Evolutionary conservation across 2,113 vertebrate species (phyloP).

Genomic region (Brachyistius frenatus): DNA sequence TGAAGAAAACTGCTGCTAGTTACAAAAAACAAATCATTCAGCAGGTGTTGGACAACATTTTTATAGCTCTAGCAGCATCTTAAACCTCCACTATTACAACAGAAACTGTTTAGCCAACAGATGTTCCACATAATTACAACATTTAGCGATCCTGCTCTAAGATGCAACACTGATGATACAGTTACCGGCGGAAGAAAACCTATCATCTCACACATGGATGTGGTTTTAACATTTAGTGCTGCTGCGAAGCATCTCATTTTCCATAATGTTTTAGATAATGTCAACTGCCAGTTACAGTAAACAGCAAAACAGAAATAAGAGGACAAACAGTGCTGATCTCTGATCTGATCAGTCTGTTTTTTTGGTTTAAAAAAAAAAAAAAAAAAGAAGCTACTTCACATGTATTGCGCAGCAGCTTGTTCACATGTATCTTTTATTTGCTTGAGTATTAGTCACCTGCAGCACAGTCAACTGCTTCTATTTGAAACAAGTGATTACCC

Average conservation of each 20-base stretch:
- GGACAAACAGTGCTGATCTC: background rate
- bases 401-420: background rate
- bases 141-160: conserved; percentile 66
- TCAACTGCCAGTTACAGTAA: background rate
- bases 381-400: background rate
- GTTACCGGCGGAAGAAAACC: conserved; percentile 34
- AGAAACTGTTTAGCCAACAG: conserved; percentile 62
- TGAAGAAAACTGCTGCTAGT: conserved; percentile 10
- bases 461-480: background rate
- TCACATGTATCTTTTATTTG: background rate
- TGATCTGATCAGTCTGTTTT: background rate
- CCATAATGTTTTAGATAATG: conserved; percentile 2
- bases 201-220: conserved; percentile 24
- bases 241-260: conserved; percentile 10
- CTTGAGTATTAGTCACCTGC: background rate
- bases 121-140: conserved; percentile 70
- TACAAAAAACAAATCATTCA: conserved; percentile 28
- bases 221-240: conserved; percentile 10
- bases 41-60: conserved; percentile 59
- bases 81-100: conserved; percentile 26
- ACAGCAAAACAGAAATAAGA: background rate
- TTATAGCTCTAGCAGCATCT: conserved; percentile 54
- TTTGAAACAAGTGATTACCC: background rate
- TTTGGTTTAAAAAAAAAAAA: too few species aligned
- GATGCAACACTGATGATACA: conserved; percentile 50